phyloP scores from a whole-genome alignment of 2,888 invertebrate genomes.

The Autographa pulchrina region DNA sequence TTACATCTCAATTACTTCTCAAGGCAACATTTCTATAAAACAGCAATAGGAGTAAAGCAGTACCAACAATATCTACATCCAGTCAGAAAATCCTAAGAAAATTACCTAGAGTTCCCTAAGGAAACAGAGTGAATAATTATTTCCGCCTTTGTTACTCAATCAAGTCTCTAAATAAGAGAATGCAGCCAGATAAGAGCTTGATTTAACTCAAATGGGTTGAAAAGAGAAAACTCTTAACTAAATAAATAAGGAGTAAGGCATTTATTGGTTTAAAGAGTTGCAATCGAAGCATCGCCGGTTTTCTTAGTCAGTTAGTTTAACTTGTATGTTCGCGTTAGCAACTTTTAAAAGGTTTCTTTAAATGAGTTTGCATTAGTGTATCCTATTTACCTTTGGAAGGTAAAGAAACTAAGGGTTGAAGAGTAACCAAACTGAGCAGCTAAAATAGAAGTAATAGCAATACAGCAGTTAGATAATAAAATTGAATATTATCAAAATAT shows the following conservation, averaged over 20 bases:
- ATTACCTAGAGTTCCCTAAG: slow-evolving; percentile 17
- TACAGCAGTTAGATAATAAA: too few species aligned
- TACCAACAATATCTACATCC: slow-evolving; percentile 17
- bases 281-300: neutral
- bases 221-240: slow-evolving; percentile 47
- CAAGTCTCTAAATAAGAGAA: slow-evolving; percentile 29
- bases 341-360: neutral
- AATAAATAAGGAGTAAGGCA: slow-evolving; percentile 28
- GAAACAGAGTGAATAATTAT: slow-evolving; percentile 31
- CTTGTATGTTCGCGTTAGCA: neutral
- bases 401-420: neutral
- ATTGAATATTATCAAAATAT: too few species aligned
- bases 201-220: slow-evolving; percentile 12
- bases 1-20: slow-evolving; percentile 54
- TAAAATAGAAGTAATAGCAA: too few species aligned
- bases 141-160: slow-evolving; percentile 38
- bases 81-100: slow-evolving; percentile 32
- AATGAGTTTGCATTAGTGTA: neutral
- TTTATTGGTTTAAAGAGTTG: slow-evolving; percentile 23
- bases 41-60: slow-evolving; percentile 26
- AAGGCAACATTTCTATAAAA: slow-evolving; percentile 46
- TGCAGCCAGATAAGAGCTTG: slow-evolving; percentile 27
- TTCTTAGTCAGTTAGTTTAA: neutral
- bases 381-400: neutral
- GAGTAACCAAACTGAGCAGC: neutral